phyloP scores from a whole-genome alignment of 2,888 invertebrate genomes.

The Tetheella fluctuosa region DNA sequence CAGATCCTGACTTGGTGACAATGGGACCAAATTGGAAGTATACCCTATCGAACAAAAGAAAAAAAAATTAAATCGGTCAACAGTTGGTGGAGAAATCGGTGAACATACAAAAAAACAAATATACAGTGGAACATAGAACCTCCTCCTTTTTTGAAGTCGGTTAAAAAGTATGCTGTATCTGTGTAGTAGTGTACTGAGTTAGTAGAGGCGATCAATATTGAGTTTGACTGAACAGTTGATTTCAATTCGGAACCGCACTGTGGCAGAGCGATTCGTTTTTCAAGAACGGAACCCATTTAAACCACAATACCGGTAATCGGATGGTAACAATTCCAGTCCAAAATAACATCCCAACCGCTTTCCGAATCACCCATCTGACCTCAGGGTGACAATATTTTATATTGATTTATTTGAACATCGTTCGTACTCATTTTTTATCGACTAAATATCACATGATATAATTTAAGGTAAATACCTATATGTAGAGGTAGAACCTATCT shows the following conservation, averaged over 20 bases:
- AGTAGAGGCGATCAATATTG: constrained; percentile 44
- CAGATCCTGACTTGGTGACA: too few species aligned
- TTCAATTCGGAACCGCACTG: constrained; percentile 44
- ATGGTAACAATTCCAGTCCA: constrained; percentile 48
- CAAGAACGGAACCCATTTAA: constrained; percentile 63
- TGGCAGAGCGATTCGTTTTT: constrained; percentile 58
- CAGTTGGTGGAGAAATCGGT: too few species aligned
- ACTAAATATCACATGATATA: too few species aligned
- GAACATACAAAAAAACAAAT: too few species aligned
- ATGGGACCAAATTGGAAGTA: too few species aligned
- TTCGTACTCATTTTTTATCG: too few species aligned
- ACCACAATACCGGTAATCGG: constrained; percentile 67
- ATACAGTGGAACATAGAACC: too few species aligned
- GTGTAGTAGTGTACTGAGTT: constrained; percentile 10
- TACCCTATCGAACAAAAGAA: too few species aligned
- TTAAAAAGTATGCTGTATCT: neutral
- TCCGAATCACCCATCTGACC: constrained; percentile 29
- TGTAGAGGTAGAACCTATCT: too few species aligned
- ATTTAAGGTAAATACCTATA: too few species aligned
- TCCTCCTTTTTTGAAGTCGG: too few species aligned
- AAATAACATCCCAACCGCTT: constrained; percentile 50
- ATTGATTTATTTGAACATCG: constrained; percentile 29
- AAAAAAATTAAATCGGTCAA: too few species aligned
- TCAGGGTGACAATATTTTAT: constrained; percentile 29
- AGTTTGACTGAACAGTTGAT: constrained; percentile 41